Evolutionary conservation across 2,113 vertebrate genomes (phyloP).

Genomic region (Peromyscus leucopus): DNA sequence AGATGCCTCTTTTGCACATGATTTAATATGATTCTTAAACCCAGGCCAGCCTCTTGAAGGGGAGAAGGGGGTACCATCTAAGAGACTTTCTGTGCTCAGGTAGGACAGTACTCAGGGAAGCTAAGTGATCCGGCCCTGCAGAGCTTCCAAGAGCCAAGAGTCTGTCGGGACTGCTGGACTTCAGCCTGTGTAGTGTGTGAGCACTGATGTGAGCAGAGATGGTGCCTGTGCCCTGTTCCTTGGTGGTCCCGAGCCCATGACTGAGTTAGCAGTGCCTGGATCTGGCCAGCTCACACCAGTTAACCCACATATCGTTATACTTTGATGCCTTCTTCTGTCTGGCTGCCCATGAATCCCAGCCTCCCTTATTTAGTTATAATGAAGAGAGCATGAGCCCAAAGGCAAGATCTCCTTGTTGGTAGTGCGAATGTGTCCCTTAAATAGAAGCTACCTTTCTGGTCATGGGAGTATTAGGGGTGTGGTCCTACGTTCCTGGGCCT

Average conservation of each 20-base stretch:
- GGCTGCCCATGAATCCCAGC: neutral
- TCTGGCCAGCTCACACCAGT: neutral
- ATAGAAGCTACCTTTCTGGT: neutral
- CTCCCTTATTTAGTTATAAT: neutral
- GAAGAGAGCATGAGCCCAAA: neutral
- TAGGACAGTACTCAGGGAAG: neutral
- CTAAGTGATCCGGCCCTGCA: neutral
- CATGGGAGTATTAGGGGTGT: neutral
- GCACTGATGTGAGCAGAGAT: neutral
- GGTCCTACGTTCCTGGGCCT: neutral
- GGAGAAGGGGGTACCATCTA: neutral
- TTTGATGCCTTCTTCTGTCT: neutral
- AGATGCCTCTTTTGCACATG: neutral
- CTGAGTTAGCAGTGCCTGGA: neutral
- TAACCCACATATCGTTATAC: neutral
- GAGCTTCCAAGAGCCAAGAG: neutral
- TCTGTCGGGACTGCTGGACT: neutral
- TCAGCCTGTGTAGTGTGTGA: neutral
- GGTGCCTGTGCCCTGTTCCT: neutral
- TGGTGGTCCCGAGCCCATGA: too few relatives aligned
- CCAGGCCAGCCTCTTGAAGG: neutral
- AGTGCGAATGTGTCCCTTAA: neutral
- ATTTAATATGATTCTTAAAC: conserved; percentile 40
- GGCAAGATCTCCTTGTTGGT: neutral
- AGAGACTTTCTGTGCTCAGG: neutral